Conservation (phyloP, 2,113 vertebrate genomes). For the Zosterops lateralis region DNA sequence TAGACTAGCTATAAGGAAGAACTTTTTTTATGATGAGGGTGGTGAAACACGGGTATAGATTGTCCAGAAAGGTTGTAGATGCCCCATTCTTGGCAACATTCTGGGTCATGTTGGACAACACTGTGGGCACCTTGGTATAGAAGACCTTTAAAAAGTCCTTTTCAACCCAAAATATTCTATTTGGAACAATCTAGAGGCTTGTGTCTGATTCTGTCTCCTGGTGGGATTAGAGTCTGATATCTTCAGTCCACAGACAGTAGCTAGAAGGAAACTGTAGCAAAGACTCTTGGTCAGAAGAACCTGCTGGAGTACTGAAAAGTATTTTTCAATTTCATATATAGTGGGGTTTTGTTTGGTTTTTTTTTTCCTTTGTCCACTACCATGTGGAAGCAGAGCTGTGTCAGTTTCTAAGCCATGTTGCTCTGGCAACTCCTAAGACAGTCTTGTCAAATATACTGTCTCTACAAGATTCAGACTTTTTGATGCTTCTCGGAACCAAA, state of each 20-base stretch:
- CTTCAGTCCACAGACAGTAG: neutral
- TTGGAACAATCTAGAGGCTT: neutral
- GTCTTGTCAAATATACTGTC: neutral
- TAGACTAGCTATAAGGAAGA: neutral
- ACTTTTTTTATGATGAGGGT: neutral
- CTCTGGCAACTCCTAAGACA: neutral
- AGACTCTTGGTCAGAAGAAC: neutral
- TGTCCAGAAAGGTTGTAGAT: neutral
- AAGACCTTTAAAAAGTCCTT: neutral
- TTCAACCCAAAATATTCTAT: neutral
- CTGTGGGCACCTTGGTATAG: neutral
- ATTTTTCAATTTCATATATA: neutral
- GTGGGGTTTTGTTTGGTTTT: neutral
- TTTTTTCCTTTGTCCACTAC: neutral
- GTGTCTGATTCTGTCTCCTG: neutral
- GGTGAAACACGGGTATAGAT: neutral
- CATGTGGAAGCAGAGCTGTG: neutral
- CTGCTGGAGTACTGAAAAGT: neutral
- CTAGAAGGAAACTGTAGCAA: neutral
- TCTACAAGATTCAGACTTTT: neutral
- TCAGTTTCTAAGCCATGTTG: neutral
- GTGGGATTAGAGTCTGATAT: neutral
- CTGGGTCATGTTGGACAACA: neutral
- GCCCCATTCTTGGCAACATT: neutral
- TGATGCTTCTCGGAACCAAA: neutral